These are phyloP conservation scores for Elaphurus davidianus DNA, from an alignment of 2,113 vertebrate species.

Conservation along the genomic window DNA sequence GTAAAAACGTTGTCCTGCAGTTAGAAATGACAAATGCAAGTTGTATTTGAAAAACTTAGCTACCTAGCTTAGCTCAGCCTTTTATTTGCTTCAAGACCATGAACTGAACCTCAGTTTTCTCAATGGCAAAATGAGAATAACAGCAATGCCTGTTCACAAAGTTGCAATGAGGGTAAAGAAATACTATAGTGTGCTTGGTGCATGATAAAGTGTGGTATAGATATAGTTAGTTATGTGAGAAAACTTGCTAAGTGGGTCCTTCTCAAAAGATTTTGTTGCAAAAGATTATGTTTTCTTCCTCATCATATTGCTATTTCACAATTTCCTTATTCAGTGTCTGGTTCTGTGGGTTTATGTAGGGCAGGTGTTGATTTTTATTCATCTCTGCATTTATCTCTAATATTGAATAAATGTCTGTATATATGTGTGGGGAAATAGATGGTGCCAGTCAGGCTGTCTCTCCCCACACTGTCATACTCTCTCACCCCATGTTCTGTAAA, in stretches of 20 bases:
- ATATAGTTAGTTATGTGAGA: background rate
- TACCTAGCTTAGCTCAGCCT: background rate
- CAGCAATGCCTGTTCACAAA: background rate
- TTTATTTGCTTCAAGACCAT: background rate
- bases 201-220: background rate
- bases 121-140: background rate
- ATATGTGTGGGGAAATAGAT: background rate
- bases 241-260: background rate
- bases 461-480: background rate
- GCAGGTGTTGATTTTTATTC: background rate
- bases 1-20: background rate
- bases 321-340: background rate
- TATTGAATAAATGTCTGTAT: background rate
- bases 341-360: background rate
- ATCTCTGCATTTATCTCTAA: background rate
- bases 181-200: background rate
- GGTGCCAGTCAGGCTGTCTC: background rate
- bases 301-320: background rate
- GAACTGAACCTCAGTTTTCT: background rate
- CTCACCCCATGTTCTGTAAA: background rate
- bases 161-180: background rate
- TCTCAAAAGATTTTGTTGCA: background rate
- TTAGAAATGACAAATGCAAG: background rate
- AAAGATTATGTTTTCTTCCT: background rate
- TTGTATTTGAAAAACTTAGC: background rate